These are phyloP conservation scores for Stenchaetothrips biformis DNA, from an alignment of 2,888 invertebrate genomes.

Conservation along the genomic window DNA sequence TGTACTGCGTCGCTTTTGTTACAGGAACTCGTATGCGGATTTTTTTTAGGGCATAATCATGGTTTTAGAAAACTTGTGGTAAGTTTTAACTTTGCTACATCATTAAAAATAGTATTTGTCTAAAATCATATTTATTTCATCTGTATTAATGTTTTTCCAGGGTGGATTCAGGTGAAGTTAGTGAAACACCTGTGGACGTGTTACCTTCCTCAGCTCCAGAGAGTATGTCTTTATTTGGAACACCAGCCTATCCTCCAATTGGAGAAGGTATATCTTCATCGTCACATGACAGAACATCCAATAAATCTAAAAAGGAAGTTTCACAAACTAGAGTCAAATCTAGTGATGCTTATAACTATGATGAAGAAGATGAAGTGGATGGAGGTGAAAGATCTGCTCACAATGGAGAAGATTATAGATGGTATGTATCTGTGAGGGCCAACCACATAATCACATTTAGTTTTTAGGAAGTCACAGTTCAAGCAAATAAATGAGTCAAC, in stretches of 20 bases:
- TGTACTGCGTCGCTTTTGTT: not conserved
- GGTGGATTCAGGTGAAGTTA: not conserved
- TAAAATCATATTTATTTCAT: not conserved
- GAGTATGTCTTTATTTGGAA: not conserved
- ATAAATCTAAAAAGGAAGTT: not conserved
- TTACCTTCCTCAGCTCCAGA: not conserved
- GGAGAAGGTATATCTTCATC: not conserved
- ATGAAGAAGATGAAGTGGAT: not conserved
- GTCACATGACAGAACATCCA: not conserved
- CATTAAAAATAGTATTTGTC: not conserved
- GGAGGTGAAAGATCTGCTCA: too few relatives aligned
- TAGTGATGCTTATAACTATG: conserved; percentile 2
- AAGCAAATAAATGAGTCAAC: too few relatives aligned
- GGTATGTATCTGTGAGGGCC: too few relatives aligned
- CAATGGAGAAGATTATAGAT: too few relatives aligned
- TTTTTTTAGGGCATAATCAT: not conserved
- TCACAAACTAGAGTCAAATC: not conserved
- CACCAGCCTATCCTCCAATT: not conserved
- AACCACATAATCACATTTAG: too few relatives aligned
- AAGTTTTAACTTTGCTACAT: not conserved
- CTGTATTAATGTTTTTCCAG: not conserved
- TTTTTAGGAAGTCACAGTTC: too few relatives aligned
- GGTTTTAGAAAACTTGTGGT: conserved; percentile 4
- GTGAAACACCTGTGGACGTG: not conserved
- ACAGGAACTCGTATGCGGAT: not conserved